Percentiles rank a stretch among this genome's conserved stretches.
phyloP scores from a whole-genome alignment of 2,113 vertebrate genomes.

The Limanda limanda region DNA sequence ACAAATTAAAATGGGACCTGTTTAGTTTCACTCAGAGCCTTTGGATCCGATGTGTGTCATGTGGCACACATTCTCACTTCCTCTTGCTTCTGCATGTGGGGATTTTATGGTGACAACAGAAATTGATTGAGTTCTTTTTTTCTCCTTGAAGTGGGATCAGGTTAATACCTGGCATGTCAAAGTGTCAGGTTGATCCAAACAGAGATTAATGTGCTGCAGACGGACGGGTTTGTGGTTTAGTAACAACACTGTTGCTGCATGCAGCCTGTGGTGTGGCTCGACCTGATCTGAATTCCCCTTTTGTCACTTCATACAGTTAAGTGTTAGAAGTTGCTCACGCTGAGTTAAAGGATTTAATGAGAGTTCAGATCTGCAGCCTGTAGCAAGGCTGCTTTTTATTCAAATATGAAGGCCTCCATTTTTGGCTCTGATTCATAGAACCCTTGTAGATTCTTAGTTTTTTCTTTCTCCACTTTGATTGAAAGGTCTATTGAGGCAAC shows the following conservation, averaged over 20 bases:
- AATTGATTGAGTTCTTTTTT: neutral
- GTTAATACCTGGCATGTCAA: slow-evolving; percentile 11
- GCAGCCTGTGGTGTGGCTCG: neutral
- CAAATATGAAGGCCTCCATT: no score
- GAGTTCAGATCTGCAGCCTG: neutral
- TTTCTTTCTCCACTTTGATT: no score
- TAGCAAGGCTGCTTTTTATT: no score
- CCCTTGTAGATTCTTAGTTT: no score
- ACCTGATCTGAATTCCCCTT: neutral
- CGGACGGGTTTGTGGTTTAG: slow-evolving; percentile 20
- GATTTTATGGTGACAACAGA: neutral
- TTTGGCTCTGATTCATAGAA: no score
- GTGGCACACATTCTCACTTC: neutral
- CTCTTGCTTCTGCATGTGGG: neutral
- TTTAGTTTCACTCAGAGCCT: neutral
- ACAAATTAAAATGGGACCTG: neutral
- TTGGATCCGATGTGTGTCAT: neutral
- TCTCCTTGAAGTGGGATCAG: slow-evolving; percentile 18
- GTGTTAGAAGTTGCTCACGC: neutral
- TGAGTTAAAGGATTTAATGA: neutral
- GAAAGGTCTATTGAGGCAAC: no score
- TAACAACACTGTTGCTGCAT: neutral
- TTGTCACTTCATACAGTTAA: neutral
- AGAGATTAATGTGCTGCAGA: neutral
- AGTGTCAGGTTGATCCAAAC: slow-evolving; percentile 32